Base-by-base conservation (phyloP, 2,113 vertebrate genomes). In the Tenebrosternarchus preto region DNA sequence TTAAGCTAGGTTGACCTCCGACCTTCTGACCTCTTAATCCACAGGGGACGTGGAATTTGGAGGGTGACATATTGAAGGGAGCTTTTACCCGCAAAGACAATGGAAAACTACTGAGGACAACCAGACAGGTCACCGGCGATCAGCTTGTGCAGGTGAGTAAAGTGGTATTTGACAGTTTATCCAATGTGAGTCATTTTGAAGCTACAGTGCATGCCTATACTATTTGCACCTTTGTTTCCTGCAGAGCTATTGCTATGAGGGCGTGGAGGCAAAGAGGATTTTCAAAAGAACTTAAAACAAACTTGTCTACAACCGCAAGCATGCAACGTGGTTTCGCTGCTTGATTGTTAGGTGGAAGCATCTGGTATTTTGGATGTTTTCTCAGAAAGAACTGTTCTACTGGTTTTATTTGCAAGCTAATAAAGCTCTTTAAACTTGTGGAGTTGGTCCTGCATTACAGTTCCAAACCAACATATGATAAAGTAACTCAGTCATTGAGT, bases 181-280 rank as follows among this genome's bases (percentile, higher is more conserved):
- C 15, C 4, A 22, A 67, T 22, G 12, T 3, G n/a, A 61, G 8
- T 24, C 22, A 9, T 64, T 4, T 46, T n/a, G n/a, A n/a, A n/a
- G 16, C 39, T 7, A 50, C 6, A 16, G 19, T 64, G 5, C 12
- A 64, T 15, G 12, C 12, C 8, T 50, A 12, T 15, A 50, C 43
- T 15, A 15, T 50, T 50, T 50, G 43, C 2, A 15, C 12, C 2
- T 53, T 27, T 68, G 22, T 43, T 11, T 67, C 84, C 12, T 31
- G 71, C 92, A 99, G 98, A 94, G 76, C 77, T 98, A 96, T 0
- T 0, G 2, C n/a, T 98, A 97, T 0, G 95, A 98, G 61, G 96
- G 96, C 59, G 93, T 96, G n/a, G 92, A 96, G 20, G 93, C 96
- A 63, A 97, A 95, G 88, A 94, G 97, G 85, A 86, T 95, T 90